Conservation (phyloP, 1,140 invertebrate genomes). For the Drosophila pseudoobscura region DNA sequence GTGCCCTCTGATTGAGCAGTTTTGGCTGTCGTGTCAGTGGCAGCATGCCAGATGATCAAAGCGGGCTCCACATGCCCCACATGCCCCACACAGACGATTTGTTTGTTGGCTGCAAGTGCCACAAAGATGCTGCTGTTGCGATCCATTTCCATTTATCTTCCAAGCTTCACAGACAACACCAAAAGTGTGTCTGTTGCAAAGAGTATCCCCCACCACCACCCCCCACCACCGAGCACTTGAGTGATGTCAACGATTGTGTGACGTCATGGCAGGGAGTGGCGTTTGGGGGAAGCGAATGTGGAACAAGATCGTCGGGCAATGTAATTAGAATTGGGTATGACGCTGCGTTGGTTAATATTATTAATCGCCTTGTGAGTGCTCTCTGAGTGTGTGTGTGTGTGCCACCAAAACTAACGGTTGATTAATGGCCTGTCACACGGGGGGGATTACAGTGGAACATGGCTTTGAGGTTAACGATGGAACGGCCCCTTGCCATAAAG, state of each 20-base stretch:
- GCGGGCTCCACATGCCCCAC: slow-evolving; percentile 6
- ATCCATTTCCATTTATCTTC: slow-evolving; percentile 39
- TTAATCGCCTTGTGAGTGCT: slow-evolving; percentile 33
- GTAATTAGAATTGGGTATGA: slow-evolving; percentile 57
- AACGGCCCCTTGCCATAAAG: background rate
- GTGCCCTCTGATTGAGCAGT: slow-evolving; percentile 34
- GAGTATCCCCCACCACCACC: background rate
- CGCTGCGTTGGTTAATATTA: slow-evolving; percentile 47
- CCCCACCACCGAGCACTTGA: slow-evolving; percentile 8
- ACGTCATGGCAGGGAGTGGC: slow-evolving; percentile 43
- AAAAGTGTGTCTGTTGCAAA: background rate
- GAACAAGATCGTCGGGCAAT: slow-evolving; percentile 56
- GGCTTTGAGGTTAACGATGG: too few relatives aligned
- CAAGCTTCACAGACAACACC: background rate
- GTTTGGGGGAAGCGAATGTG: slow-evolving; percentile 24
- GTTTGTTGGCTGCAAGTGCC: slow-evolving; percentile 32
- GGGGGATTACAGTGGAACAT: slow-evolving; percentile 23
- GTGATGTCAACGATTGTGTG: slow-evolving; percentile 59
- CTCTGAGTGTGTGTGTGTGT: slow-evolving; percentile 14
- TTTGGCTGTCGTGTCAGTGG: slow-evolving; percentile 45
- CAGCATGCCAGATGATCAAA: slow-evolving; percentile 69
- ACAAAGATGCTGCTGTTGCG: slow-evolving; percentile 1
- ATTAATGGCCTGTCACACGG: slow-evolving; percentile 52
- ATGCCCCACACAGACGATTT: slow-evolving; percentile 33
- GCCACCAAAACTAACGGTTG: slow-evolving; percentile 54